A percentile compares a stretch with the other conserved stretches of the same genome.
Evolutionary conservation across 2,888 invertebrate genomes (phyloP).

Genomic region (Bugulina stolonifera): DNA sequence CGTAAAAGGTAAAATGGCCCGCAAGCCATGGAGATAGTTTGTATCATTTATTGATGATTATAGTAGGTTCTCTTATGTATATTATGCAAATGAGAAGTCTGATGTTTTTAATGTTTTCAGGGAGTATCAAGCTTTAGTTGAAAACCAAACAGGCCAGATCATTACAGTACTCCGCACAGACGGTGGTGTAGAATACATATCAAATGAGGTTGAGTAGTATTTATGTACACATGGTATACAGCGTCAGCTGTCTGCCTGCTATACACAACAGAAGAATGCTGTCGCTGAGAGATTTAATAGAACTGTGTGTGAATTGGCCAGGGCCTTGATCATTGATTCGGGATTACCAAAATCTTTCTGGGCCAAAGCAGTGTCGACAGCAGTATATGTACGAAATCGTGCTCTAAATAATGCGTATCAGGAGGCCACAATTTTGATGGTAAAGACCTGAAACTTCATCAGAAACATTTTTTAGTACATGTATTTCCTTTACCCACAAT

Average conservation of each 20-base stretch:
- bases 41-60: constrained; percentile 31
- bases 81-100: constrained; percentile 27
- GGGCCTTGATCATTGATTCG: constrained; percentile 28
- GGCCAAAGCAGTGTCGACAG: constrained; percentile 30
- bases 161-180: constrained; percentile 28
- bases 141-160: constrained; percentile 26
- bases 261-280: not conserved
- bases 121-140: constrained; percentile 28
- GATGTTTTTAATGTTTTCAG: constrained; percentile 30
- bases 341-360: constrained; percentile 29
- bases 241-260: not conserved
- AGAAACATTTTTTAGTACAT: no score
- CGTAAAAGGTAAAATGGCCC: not conserved
- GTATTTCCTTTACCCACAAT: no score
- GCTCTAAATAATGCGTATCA: no score
- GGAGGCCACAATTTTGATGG: no score
- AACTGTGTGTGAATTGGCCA: constrained; percentile 14
- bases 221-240: constrained; percentile 16
- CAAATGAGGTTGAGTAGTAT: no score
- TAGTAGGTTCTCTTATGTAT: constrained; percentile 28
- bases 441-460: no score
- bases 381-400: constrained; percentile 29
- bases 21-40: constrained; percentile 25
- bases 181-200: not conserved
- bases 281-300: constrained; percentile 2